A percentile compares a stretch with the other conserved stretches of the same genome.
These are phyloP conservation scores for Laticauda laticaudata DNA, from an alignment of 2,113 vertebrate genomes.

Conservation along the genomic window DNA sequence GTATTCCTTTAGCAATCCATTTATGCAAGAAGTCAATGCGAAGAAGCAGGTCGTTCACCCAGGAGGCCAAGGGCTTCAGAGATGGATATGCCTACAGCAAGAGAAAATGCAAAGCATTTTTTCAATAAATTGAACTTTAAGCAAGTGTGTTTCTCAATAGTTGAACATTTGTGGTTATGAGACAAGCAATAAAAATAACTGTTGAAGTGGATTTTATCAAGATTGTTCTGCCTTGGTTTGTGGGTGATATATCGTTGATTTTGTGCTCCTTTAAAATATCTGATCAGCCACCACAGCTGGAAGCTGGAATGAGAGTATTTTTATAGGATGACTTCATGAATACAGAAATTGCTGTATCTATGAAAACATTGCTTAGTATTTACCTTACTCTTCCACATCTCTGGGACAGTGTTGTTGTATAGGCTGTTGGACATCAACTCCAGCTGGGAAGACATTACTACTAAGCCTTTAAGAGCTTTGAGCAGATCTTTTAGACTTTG, in stretches of 20 bases:
- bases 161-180: neutral
- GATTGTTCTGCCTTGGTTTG: neutral
- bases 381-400: constrained; percentile 86
- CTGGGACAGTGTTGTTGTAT: constrained; percentile 84
- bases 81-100: constrained; percentile 81
- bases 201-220: neutral
- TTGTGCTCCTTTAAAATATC: neutral
- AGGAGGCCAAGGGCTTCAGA: constrained; percentile 86
- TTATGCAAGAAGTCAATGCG: constrained; percentile 77
- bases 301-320: neutral
- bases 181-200: neutral
- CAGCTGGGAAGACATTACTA: constrained; percentile 88
- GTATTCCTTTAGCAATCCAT: constrained; percentile 82
- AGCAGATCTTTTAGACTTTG: constrained; percentile 79
- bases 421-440: constrained; percentile 87
- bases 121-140: neutral
- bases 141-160: neutral
- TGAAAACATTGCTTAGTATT: neutral
- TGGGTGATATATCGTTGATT: neutral
- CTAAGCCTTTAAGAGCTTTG: constrained; percentile 86
- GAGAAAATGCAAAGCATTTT: neutral
- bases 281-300: neutral
- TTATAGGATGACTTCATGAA: neutral
- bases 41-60: constrained; percentile 84
- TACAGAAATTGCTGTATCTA: neutral